Conservation (phyloP, 2,888 invertebrate genomes). For the Ischnus inquisitorius region DNA sequence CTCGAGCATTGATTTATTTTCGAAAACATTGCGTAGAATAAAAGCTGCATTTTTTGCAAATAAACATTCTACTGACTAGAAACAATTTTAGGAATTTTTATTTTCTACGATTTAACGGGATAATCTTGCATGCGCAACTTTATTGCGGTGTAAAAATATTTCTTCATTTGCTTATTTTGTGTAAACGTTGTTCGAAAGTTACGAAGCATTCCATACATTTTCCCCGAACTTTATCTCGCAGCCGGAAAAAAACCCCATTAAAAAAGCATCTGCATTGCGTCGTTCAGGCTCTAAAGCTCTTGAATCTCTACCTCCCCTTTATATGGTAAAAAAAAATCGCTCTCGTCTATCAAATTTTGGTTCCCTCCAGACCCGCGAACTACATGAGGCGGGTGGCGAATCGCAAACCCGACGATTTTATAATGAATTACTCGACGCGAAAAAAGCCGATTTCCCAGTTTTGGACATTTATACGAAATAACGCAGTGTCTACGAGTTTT, state of each 20-base stretch:
- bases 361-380: not conserved
- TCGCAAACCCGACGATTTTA: not conserved
- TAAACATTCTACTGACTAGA: too few species aligned
- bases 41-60: too few species aligned
- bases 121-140: too few species aligned
- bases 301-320: not conserved
- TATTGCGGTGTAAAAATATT: too few species aligned
- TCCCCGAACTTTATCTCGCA: not conserved
- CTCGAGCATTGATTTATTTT: slow-evolving; percentile 3
- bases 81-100: too few species aligned
- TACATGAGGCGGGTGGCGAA: not conserved
- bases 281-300: not conserved
- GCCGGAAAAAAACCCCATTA: not conserved
- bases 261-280: not conserved
- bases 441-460: not conserved
- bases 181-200: too few species aligned
- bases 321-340: not conserved
- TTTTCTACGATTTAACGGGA: too few species aligned
- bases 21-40: not conserved
- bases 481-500: too few species aligned
- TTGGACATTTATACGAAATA: too few species aligned
- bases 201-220: not conserved
- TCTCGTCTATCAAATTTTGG: not conserved
- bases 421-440: not conserved
- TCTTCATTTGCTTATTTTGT: too few species aligned